Evolutionary conservation across 2,888 invertebrate species (phyloP).

Genomic region (Zaprionus lineosus): DNA sequence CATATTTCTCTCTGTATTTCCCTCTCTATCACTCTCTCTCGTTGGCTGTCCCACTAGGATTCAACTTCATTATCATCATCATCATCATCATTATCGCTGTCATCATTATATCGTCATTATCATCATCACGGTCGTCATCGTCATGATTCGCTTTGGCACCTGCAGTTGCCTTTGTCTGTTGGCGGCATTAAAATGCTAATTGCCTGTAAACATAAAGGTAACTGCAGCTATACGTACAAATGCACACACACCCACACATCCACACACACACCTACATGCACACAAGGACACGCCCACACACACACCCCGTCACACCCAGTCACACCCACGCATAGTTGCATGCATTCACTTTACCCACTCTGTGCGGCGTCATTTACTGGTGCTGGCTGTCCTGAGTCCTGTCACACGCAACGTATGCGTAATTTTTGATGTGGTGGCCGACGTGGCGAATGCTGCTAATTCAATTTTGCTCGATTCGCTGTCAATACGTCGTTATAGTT

Average conservation of each 20-base stretch:
- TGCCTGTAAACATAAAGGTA: conserved; percentile 72
- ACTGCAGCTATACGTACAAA: conserved; percentile 47
- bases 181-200: conserved; percentile 72
- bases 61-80: conserved; percentile 11
- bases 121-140: conserved; percentile 21
- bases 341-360: not conserved
- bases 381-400: conserved; percentile 17
- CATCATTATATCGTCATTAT: not conserved
- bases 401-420: conserved; percentile 59
- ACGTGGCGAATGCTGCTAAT: conserved; percentile 59
- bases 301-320: conserved; percentile 1
- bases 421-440: conserved; percentile 53
- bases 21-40: too few relatives aligned
- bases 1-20: too few relatives aligned
- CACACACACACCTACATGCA: conserved; percentile 22
- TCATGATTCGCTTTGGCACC: conserved; percentile 60
- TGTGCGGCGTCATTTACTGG: conserved; percentile 28
- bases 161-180: conserved; percentile 66
- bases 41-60: conserved; percentile 9
- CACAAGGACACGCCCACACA: not conserved
- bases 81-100: conserved; percentile 4
- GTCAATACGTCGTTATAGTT: conserved; percentile 60
- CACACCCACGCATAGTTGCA: conserved; percentile 2
- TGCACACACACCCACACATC: conserved; percentile 15
- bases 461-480: conserved; percentile 59